phyloP scores from a whole-genome alignment of 2,888 invertebrate genomes.

The Conus canariensis region DNA sequence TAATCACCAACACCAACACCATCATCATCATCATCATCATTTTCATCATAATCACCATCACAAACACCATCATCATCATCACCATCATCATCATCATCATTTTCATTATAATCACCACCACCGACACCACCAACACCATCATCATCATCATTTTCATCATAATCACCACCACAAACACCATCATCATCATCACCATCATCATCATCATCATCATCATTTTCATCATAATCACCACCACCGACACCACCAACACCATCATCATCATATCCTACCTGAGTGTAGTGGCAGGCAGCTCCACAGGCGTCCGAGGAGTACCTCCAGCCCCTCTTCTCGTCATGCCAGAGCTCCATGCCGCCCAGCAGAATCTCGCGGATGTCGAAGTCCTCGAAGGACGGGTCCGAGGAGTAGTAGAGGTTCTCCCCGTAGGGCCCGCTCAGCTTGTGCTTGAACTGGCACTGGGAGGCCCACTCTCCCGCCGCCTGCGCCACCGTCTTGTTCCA shows the following conservation, averaged over 20 bases:
- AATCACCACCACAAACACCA: no score
- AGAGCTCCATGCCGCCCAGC: constrained; percentile 54
- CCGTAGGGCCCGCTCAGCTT: constrained; percentile 60
- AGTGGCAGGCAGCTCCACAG: constrained; percentile 68
- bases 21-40: background rate
- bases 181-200: background rate
- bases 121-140: background rate
- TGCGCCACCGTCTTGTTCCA: constrained; percentile 59
- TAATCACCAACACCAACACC: background rate
- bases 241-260: background rate
- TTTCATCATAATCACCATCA: background rate
- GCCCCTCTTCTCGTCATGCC: constrained; percentile 65
- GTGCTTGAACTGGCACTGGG: constrained; percentile 65
- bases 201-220: background rate
- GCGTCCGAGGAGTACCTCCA: constrained; percentile 56
- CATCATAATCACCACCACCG: background rate
- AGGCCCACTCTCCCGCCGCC: constrained; percentile 61
- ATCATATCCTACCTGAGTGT: constrained; percentile 62
- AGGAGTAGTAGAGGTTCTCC: constrained; percentile 67
- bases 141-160: background rate
- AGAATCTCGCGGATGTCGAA: constrained; percentile 46
- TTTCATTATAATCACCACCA: background rate
- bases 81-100: background rate
- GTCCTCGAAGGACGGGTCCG: constrained; percentile 57
- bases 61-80: background rate